Evolutionary conservation across 2,113 vertebrate species (phyloP), one percentile per base, ranked within the genome.

Genomic region (Synchiropus splendidus): DNA sequence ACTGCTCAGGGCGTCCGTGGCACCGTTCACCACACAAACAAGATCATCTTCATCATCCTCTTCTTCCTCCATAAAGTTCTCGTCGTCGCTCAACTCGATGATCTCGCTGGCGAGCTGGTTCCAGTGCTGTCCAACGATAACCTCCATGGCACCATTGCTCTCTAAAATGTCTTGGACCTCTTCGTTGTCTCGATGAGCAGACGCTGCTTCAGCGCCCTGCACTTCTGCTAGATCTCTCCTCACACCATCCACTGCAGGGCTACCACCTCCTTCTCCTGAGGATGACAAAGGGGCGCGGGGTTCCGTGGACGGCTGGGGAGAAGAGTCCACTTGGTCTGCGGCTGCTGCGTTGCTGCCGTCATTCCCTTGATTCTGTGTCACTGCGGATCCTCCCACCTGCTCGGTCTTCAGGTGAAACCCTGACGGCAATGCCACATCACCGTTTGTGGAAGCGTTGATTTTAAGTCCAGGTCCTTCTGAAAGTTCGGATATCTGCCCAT

Each of bases 11-110:
- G 39, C 27, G 11, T 47, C 60, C 47, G 18, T 58, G 1, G 36
- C 64, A 14, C 78, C 88, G 1, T 89, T 85, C 59, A 92, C 92
- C 50, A 88, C 75, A 0, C 87, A 91, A 42, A 92, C 83, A 21
- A 94, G 73, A 4, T 97, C 94, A 0, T 97, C 92, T 4, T 97
- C 92, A 0, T 90, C 94, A 9, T 94, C 92, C 36, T 94, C 90
- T 32, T 93, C 89, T 0, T 93, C 83, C 44, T 81, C 84, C 36
- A 80, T 57, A 48, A 76, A 85, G 54, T 73, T 74, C 67, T 97
- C 94, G 33, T 97, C 92, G 0, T 97, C 94, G 0, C 92, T 98
- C 61, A 98, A 78, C 65, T 98, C 92, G 0, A 97, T 98, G 18
- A 98, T 87, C 31, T 97, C 92, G 3, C 87, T 90, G 0, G 87